Conservation (phyloP, 2,797 vertebrate genomes). For the Clamator glandarius region DNA sequence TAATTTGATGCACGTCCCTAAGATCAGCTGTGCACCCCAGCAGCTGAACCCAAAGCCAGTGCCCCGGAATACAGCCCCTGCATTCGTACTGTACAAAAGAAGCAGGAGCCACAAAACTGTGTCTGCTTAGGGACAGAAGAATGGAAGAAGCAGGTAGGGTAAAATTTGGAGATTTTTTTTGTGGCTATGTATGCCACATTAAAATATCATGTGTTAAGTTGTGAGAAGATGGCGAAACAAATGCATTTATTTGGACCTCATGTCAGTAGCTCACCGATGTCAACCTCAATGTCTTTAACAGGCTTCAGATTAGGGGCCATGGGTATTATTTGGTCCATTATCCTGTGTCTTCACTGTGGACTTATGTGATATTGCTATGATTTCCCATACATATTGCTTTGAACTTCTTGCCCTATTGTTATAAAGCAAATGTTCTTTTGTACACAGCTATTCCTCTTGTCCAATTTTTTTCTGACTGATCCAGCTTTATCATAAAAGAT, state of each 20-base stretch:
- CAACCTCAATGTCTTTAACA: neutral
- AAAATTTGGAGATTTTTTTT: neutral
- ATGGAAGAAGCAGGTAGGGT: neutral
- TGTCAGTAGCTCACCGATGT: neutral
- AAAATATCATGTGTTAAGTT: neutral
- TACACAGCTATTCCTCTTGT: neutral
- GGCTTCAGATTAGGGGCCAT: neutral
- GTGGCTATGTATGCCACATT: neutral
- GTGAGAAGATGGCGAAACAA: neutral
- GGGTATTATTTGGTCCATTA: neutral
- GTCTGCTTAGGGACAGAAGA: neutral
- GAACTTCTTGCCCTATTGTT: neutral
- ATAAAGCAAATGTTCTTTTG: conserved; percentile 11
- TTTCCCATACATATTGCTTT: neutral
- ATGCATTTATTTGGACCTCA: neutral
- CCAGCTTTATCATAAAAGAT: conserved; percentile 52
- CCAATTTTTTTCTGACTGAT: conserved; percentile 48
- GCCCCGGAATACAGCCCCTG: neutral
- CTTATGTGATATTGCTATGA: conserved; percentile 3
- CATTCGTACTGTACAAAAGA: neutral
- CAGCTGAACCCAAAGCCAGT: neutral
- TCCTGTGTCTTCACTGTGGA: neutral
- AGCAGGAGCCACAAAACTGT: neutral
- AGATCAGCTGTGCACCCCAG: neutral
- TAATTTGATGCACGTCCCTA: rapidly evolving